Percentiles rank a stretch among this genome's conserved stretches.
Conservation (phyloP, 2,113 vertebrate species). For the Alouatta palliata region DNA sequence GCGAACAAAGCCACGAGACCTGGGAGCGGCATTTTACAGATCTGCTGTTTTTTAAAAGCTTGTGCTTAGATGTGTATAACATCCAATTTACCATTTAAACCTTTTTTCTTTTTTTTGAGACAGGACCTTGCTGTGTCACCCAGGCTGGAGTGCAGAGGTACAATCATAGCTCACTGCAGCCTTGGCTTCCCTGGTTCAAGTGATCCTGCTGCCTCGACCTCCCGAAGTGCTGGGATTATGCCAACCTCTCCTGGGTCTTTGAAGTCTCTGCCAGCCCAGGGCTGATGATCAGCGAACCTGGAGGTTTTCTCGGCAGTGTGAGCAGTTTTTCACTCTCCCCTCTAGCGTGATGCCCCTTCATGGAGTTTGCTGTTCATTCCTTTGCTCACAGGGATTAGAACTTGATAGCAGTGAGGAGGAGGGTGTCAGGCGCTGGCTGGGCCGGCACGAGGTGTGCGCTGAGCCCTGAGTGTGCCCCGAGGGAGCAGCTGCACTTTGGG, state of each 20-base stretch:
- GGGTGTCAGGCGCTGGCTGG: accelerated
- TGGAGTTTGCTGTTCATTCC: not conserved
- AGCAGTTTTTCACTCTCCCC: not conserved
- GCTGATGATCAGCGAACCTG: not conserved
- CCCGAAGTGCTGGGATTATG: no score
- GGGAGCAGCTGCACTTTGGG: not conserved
- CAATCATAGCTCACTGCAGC: no score
- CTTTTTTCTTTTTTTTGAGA: not conserved
- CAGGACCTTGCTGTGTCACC: no score
- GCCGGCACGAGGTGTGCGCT: accelerated
- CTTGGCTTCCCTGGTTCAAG: no score
- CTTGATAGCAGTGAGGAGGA: not conserved
- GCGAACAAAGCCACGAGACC: not conserved
- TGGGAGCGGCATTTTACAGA: not conserved
- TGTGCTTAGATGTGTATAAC: not conserved
- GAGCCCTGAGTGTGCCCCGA: accelerated
- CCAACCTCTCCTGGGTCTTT: not conserved
- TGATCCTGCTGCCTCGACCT: no score
- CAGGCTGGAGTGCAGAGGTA: no score
- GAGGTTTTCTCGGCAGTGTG: not conserved
- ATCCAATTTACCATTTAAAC: not conserved
- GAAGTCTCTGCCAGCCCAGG: not conserved
- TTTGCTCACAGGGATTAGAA: not conserved
- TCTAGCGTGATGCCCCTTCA: not conserved
- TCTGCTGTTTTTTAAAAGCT: not conserved